Evolutionary conservation across 2,888 invertebrate genomes (phyloP).

Genomic region (Busseola fusca): DNA sequence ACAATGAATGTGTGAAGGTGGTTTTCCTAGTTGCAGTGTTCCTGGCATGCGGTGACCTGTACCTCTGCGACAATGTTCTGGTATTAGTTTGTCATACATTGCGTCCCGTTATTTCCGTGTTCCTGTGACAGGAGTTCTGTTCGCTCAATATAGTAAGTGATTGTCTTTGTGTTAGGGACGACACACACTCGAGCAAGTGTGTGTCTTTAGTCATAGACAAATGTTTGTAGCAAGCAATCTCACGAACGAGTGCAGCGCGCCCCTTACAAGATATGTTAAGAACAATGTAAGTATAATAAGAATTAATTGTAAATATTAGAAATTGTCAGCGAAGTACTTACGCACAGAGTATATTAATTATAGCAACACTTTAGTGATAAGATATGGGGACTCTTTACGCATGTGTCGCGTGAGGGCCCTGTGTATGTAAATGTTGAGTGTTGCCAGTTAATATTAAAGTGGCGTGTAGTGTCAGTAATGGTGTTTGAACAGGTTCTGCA

Average conservation of each 20-base stretch:
- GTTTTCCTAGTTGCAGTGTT: neutral
- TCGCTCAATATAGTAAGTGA: neutral
- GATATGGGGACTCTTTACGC: too few relatives aligned
- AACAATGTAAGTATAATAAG: constrained; percentile 16
- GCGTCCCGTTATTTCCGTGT: neutral
- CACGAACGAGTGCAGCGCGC: neutral
- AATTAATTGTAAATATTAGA: constrained; percentile 35
- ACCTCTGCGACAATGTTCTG: neutral
- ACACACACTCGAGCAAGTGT: neutral
- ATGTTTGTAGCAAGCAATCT: constrained; percentile 19
- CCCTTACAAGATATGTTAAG: neutral
- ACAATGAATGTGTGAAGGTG: too few relatives aligned
- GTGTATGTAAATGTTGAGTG: neutral
- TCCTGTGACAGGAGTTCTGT: neutral
- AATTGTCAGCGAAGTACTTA: constrained; percentile 22
- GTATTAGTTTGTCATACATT: neutral
- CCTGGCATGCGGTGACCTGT: neutral
- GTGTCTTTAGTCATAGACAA: neutral
- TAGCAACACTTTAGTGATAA: neutral
- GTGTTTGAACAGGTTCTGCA: neutral
- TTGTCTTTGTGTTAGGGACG: neutral
- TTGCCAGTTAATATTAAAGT: neutral
- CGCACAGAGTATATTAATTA: constrained; percentile 1
- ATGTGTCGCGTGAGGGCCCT: neutral
- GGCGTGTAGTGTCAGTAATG: too few relatives aligned